Evolutionary conservation across 1,140 invertebrate species (phyloP).

Genomic region (Arctopsyche grandis): DNA sequence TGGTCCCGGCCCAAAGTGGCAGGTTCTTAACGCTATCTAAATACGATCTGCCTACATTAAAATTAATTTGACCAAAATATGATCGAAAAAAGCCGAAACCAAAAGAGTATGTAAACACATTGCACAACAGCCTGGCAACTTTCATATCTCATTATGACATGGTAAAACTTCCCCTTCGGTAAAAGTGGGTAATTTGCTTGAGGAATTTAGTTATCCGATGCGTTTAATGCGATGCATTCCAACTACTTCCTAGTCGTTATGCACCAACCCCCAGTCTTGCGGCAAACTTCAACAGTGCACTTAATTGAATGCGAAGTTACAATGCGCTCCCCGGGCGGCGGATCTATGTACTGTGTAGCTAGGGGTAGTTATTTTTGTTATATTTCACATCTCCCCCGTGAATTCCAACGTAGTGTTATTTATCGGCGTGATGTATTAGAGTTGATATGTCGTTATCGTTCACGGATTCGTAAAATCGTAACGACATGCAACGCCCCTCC

Average conservation of each 20-base stretch:
- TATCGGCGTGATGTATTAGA: not conserved
- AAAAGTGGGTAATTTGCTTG: not conserved
- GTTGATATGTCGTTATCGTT: slow-evolving; percentile 6
- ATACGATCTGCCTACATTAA: slow-evolving; percentile 43
- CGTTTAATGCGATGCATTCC: slow-evolving; percentile 10
- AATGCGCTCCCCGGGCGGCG: not conserved
- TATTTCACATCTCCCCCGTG: not conserved
- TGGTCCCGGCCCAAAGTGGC: slow-evolving; percentile 28
- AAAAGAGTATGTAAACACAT: not conserved
- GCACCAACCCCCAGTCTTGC: not conserved
- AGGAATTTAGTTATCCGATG: slow-evolving; percentile 18
- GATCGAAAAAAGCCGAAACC: not conserved
- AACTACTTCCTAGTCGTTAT: slow-evolving; percentile 5
- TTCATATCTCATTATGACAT: not conserved
- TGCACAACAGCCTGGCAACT: not conserved
- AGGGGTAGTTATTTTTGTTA: not conserved
- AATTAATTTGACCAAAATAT: slow-evolving; percentile 42
- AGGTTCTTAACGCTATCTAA: slow-evolving; percentile 40
- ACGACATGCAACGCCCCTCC: not conserved
- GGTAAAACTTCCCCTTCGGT: not conserved
- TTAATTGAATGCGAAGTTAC: not conserved
- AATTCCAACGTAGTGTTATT: not conserved
- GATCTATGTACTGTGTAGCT: not conserved
- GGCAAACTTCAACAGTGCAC: slow-evolving; percentile 1
- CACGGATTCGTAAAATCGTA: not conserved